Evolutionary conservation across 1,140 invertebrate genomes (phyloP), one percentile per base, ranked within the genome.

Genomic region (Phymorhynchus buccinoides): DNA sequence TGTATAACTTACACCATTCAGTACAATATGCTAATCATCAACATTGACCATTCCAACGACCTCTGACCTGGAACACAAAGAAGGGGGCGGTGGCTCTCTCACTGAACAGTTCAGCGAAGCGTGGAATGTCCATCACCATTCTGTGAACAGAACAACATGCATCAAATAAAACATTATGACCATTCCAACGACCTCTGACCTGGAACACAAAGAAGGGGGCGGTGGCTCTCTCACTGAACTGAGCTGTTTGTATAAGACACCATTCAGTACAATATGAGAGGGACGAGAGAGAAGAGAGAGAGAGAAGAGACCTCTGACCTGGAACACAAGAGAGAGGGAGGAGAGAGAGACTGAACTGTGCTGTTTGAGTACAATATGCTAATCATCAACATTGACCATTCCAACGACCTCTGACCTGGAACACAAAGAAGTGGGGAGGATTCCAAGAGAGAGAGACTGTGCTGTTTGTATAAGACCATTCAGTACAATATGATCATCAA

Each of bases 41-140:
- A 14, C 62, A 66, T 4, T 4, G 27, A 12, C 27, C 6, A n/a
- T 7, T 14, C 7, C 62, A 66, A 52, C n/a, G 44, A 48, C 44
- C 6, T 22, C 56, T 22, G 4, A 99, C 96, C 95, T 96, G 95
- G 62, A 88, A 88, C 98, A 99, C 0, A 94, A 99, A 99, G 94
- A 99, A 99, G 30, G 99, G 99, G 1, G 99, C 98, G 27, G 98
- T 99, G 0, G 99, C 99, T 90, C 99, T 95, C 94, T 99, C 99
- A 90, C 96, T 97, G 91, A 99, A 99, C 4, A 99, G 94, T 94
- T 99, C 98, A 94, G 96, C 95, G 92, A 99, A 99, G 92, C 98
- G 97, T 22, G 99, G 99, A 62, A 99, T 96, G 84, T 97, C 96
- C 96, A 97, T 97, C 86, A 96, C 95, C 92, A 97, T 94, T 78